phyloP scores from a whole-genome alignment of 2,113 vertebrate genomes.

The Gracilinanus agilis region DNA sequence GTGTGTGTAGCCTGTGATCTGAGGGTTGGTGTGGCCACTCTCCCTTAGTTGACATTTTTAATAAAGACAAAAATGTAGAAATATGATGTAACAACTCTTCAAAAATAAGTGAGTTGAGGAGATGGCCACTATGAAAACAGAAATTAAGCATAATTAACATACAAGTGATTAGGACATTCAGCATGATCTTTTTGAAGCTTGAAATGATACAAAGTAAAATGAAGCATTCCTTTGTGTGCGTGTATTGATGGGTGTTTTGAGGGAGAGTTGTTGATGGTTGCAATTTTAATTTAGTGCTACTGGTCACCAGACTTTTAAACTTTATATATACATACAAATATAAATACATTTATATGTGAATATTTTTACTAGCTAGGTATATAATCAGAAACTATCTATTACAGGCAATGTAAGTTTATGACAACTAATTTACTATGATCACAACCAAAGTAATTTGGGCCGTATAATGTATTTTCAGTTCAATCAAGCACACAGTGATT shows the following conservation, averaged over 20 bases:
- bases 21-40: background rate
- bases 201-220: background rate
- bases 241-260: background rate
- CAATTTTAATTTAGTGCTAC: background rate
- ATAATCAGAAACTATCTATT: background rate
- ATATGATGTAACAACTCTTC: background rate
- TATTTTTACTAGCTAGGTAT: background rate
- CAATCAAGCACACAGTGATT: slow-evolving; percentile 44
- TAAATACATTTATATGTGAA: background rate
- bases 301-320: background rate
- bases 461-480: slow-evolving; percentile 50
- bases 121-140: background rate
- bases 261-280: too few species aligned
- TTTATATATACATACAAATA: background rate
- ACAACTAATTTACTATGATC: background rate
- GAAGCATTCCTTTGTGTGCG: background rate
- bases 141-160: background rate
- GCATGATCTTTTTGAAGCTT: background rate
- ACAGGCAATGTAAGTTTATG: background rate
- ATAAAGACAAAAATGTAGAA: background rate
- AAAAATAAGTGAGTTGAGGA: background rate
- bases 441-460: background rate
- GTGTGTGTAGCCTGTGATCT: accelerated
- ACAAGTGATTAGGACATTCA: background rate
- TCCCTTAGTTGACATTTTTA: background rate